Percentiles rank a stretch among this genome's conserved stretches.
These are phyloP conservation scores for Phalacrocorax carbo DNA, from an alignment of 2,113 vertebrate species.

Conservation along the genomic window DNA sequence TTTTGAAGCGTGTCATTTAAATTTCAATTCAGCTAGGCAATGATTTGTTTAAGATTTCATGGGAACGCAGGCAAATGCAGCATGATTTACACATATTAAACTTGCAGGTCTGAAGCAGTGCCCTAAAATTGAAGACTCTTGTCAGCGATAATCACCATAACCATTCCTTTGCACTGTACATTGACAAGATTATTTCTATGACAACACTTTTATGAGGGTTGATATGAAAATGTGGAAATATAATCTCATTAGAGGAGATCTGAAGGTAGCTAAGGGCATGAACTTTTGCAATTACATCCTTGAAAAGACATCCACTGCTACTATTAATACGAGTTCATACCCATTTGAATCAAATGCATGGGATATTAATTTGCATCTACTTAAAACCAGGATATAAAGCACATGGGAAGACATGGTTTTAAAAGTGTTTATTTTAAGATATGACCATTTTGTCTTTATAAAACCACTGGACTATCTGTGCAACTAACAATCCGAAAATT, in stretches of 20 bases:
- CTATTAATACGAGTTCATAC: neutral
- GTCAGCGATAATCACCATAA: neutral
- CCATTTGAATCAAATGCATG: neutral
- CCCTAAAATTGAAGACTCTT: constrained; percentile 8
- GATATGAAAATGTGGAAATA: neutral
- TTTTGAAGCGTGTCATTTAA: neutral
- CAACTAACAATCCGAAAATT: neutral
- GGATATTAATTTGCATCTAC: neutral
- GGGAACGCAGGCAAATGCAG: neutral
- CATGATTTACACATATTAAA: neutral
- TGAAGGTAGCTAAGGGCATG: neutral
- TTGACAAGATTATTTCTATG: neutral
- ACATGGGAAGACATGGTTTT: neutral
- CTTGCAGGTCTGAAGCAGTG: neutral
- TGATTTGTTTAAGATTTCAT: neutral
- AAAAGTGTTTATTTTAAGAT: neutral
- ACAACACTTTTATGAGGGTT: neutral
- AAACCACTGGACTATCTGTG: neutral
- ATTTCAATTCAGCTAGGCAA: neutral
- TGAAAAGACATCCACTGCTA: neutral
- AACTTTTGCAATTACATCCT: neutral
- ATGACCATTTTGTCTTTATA: neutral
- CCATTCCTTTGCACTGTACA: neutral
- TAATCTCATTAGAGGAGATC: neutral
- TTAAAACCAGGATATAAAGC: neutral